Evolutionary conservation across 92 coral and sea anemone genomes (phyloP).

Genomic region (Parazoanthus darwini): DNA sequence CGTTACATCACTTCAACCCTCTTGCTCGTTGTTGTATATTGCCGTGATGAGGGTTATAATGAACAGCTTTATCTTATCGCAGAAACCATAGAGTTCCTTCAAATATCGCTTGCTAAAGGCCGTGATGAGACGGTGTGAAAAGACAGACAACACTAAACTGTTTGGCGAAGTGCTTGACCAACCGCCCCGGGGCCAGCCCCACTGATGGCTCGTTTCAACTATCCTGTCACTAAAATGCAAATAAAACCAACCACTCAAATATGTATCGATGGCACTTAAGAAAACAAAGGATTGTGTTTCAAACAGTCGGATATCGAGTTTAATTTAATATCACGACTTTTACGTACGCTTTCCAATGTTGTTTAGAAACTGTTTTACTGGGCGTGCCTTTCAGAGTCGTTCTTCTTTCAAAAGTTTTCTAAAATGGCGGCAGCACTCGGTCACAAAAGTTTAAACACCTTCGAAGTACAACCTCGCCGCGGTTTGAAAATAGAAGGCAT

Average conservation of each 20-base stretch:
- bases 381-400: background rate
- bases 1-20: background rate
- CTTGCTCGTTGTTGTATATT: background rate
- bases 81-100: background rate
- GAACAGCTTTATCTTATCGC: conserved; percentile 10
- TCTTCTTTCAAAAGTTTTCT: background rate
- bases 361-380: too few species aligned
- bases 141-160: conserved; percentile 17
- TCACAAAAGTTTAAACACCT: background rate
- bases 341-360: too few species aligned
- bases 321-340: background rate
- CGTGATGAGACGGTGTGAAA: background rate
- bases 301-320: conserved; percentile 3
- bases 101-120: background rate
- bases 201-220: background rate
- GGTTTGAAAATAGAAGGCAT: background rate
- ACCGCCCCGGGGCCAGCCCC: background rate
- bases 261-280: background rate
- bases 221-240: conserved; percentile 2
- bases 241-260: background rate
- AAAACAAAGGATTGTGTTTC: background rate
- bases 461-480: background rate
- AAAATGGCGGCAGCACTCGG: background rate
- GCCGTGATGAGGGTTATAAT: background rate
- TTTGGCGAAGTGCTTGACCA: conserved; percentile 10